Percentiles rank a stretch among this genome's conserved stretches.
These are phyloP conservation scores for Cyprinodon diabolis DNA, from an alignment of 2,797 vertebrate species.

Conservation along the genomic window DNA sequence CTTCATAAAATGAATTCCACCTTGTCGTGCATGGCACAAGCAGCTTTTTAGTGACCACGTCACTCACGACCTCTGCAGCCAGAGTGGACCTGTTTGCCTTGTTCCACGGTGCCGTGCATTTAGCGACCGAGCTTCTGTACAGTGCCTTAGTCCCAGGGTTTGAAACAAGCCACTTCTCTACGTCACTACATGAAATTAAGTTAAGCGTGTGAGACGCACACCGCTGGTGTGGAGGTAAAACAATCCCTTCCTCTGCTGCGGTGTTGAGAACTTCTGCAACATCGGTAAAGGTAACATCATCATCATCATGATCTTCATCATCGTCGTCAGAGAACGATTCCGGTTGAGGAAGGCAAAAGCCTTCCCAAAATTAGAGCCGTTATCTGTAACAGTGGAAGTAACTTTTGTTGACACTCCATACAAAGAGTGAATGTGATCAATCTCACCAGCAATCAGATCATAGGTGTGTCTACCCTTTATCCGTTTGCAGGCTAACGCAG, in stretches of 20 bases:
- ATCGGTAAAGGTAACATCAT: too few species aligned
- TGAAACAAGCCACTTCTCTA: not conserved
- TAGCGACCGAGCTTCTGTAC: too few species aligned
- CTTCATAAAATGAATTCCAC: too few species aligned
- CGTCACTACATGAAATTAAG: not conserved
- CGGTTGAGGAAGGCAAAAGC: too few species aligned
- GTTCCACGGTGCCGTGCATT: not conserved
- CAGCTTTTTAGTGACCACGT: too few species aligned
- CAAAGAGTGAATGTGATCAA: too few species aligned
- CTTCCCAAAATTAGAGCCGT: too few species aligned
- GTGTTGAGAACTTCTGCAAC: not conserved
- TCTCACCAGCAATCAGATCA: too few species aligned
- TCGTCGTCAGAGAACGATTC: not conserved
- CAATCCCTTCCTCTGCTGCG: not conserved
- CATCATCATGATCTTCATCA: not conserved
- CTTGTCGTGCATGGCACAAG: too few species aligned
- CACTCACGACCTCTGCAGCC: too few species aligned
- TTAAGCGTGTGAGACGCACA: constrained; percentile 1
- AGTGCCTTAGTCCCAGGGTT: not conserved
- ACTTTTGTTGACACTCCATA: too few species aligned
- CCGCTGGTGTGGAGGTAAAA: not conserved
- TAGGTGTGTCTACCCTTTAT: not conserved
- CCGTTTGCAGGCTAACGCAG: not conserved
- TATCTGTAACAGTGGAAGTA: too few species aligned
- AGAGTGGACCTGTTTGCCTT: not conserved